Base-by-base conservation (phyloP, 2,888 invertebrate species). In the Chrysolina oricalcia region DNA sequence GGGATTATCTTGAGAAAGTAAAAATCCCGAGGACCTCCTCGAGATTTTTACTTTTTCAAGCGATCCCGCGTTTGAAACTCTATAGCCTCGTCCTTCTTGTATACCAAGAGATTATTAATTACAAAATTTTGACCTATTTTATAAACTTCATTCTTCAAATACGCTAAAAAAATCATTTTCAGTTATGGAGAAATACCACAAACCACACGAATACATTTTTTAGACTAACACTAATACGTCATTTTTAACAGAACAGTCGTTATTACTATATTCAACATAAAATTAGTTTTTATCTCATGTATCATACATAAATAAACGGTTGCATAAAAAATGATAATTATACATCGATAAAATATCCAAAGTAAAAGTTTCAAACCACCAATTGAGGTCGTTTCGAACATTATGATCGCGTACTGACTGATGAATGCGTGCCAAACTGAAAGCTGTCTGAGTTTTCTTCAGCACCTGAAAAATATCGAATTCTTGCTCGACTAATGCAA, bases 401-500 rank as follows among this genome's bases (percentile, higher is more conserved):
- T 23, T 53, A 53, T 21, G 53, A 53, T 19, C 19, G 21, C 10
- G 53, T 13, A 53, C 11, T 53, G 53, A 53, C 53, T 53, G 53
- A 53, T 19, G 53, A 50, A 64, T 40, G 48, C 21, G 50, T 21
- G 23, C 4, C 43, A 35, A 63, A 35, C 46, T 65, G 40, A 40
- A 35, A 59, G 15, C 53, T 70, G 43, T 27, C 17, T 19, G 21
- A 48, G 17, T 71, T 64, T 64, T 65, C 9, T 65, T 21, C 59
- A 62, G 67, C 41, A 62, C n/a, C 43, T 67, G 62, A 35, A 15
- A 64, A 19, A 64, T 19, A 15, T 19, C 50, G 11, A 64, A 21
- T n/a, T 27, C 53, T 15, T 53, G 72, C 17, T 17, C 62, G 48
- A 68, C 50, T 48, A 70, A 63, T 48, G 48, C 59, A 53, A 67